phyloP scores from a whole-genome alignment of 2,113 vertebrate species.

The Hyperoodon ampullatus region DNA sequence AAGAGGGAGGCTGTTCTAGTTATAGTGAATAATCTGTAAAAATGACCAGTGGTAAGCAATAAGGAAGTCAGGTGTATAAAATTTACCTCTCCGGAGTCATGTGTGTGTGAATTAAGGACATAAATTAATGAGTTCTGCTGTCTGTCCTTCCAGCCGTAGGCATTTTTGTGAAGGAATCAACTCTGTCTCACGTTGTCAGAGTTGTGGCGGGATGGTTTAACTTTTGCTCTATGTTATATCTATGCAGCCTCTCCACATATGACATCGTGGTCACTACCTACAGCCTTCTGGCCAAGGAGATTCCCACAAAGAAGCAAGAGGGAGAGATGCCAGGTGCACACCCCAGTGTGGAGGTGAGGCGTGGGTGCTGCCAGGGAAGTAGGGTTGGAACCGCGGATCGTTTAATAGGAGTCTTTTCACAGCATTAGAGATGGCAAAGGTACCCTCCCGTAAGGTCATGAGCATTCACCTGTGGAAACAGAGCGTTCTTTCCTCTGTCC shows the following conservation, averaged over 20 bases:
- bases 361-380: not conserved
- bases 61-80: not conserved
- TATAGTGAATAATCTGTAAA: not conserved
- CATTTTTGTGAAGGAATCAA: not conserved
- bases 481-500: not conserved
- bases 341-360: constrained; percentile 81
- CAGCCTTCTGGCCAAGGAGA: constrained; percentile 92
- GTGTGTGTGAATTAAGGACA: not conserved
- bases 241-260: constrained; percentile 89
- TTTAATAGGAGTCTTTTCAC: not conserved
- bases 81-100: not conserved
- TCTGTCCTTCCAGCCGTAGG: not conserved
- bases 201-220: not conserved
- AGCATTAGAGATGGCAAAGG: not conserved
- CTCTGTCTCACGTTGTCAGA: not conserved
- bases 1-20: not conserved
- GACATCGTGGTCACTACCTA: constrained; percentile 97
- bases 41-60: not conserved
- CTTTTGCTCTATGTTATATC: constrained; percentile 1
- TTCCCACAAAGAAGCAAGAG: constrained; percentile 89
- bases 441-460: not conserved
- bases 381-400: no score
- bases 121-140: not conserved
- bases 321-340: constrained; percentile 83
- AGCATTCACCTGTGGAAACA: not conserved